Conservation (phyloP, 1,140 invertebrate genomes). For the Hycleus cichorii region DNA sequence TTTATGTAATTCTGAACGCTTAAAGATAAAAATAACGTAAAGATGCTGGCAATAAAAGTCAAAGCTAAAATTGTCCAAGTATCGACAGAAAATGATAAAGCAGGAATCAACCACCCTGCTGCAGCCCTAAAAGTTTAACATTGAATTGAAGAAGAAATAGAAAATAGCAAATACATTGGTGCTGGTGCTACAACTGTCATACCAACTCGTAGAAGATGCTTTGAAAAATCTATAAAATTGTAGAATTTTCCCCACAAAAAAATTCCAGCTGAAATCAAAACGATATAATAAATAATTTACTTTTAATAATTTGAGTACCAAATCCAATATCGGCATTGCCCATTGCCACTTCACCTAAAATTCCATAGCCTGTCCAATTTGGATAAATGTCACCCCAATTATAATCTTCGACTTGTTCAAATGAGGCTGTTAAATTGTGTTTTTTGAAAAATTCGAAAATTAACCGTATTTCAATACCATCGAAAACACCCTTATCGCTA, state of each 20-base stretch:
- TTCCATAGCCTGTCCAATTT: conserved; percentile 50
- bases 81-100: too few relatives aligned
- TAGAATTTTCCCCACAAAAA: conserved; percentile 4
- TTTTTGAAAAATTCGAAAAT: conserved; percentile 2
- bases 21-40: too few relatives aligned
- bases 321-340: conserved; percentile 50
- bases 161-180: too few relatives aligned
- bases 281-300: not conserved
- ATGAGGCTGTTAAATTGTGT: conserved; percentile 1
- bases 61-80: too few relatives aligned
- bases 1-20: not conserved
- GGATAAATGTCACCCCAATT: conserved; percentile 53
- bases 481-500: not conserved
- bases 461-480: conserved; percentile 1
- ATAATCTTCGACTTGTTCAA: conserved; percentile 34
- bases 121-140: too few relatives aligned
- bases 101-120: too few relatives aligned
- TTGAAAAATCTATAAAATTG: conserved; percentile 46
- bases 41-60: too few relatives aligned
- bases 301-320: conserved; percentile 30
- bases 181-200: conserved; percentile 39
- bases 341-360: conserved; percentile 48
- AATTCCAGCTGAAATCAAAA: not conserved
- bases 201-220: conserved; percentile 44
- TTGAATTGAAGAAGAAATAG: too few relatives aligned